phyloP scores from a whole-genome alignment of 2,797 vertebrate species.

The Apogon talboti region DNA sequence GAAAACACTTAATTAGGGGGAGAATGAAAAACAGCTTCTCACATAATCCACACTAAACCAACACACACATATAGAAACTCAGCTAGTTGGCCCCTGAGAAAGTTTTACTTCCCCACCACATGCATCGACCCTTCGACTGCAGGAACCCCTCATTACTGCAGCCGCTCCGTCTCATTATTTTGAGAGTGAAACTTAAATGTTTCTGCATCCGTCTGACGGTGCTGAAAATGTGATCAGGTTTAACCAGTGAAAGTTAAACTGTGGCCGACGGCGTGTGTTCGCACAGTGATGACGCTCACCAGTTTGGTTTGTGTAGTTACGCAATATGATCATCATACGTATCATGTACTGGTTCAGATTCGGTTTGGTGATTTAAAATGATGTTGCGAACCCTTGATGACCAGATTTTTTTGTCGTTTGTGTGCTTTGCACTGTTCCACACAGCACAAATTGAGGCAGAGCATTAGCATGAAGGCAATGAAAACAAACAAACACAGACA shows the following conservation, averaged over 20 bases:
- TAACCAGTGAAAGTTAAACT: not conserved
- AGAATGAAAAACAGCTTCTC: not conserved
- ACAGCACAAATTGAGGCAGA: too few relatives aligned
- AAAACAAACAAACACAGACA: too few relatives aligned
- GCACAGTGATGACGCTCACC: not conserved
- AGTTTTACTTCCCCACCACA: not conserved
- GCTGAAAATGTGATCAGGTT: not conserved
- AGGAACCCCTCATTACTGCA: slow-evolving; percentile 40
- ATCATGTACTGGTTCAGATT: too few relatives aligned
- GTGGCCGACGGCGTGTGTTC: not conserved
- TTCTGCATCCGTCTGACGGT: slow-evolving; percentile 20
- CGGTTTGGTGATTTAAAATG: too few relatives aligned
- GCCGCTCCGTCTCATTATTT: slow-evolving; percentile 30
- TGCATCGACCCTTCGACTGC: slow-evolving; percentile 1
- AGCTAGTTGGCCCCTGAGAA: slow-evolving; percentile 1
- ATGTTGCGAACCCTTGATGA: too few relatives aligned
- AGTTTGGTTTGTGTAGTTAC: not conserved
- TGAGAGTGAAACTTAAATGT: not conserved
- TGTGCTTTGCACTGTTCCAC: too few relatives aligned
- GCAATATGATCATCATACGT: too few relatives aligned
- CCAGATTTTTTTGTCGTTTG: too few relatives aligned
- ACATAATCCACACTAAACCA: not conserved
- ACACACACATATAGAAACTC: slow-evolving; percentile 5
- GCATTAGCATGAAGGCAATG: too few relatives aligned
- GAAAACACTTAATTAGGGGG: slow-evolving; percentile 24